Base-by-base conservation (phyloP, 2,797 vertebrate genomes). In the Gymnothorax javanicus region DNA sequence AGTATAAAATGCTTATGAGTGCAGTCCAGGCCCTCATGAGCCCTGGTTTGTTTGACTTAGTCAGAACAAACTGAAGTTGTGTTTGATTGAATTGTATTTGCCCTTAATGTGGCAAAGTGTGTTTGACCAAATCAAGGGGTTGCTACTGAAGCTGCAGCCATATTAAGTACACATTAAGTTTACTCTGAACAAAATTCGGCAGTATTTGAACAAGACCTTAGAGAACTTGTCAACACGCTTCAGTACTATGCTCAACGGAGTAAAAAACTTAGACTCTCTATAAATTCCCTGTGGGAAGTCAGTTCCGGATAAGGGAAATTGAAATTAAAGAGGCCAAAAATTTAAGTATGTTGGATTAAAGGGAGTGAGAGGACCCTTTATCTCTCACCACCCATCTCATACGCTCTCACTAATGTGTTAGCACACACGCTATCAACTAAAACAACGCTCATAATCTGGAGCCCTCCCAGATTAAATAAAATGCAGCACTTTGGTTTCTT, bases 241-340 rank as follows among this genome's bases (percentile, higher is more conserved):
- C 56, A 27, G 57, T 83, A 7, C 25, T 25, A 85, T 33, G 8
- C 27, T 52, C 25, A 43, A 79, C 67, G 57, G 82, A 56, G 82
- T 33, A 27, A 86, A 90, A 84, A 82, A 43, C 33, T 43, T 2
- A 43, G 84, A 77, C 85, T 87, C 89, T 90, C 85, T 82, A 84
- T 83, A 85, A 91, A 87, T 64, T 81, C 86, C 84, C 87, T 85
- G 69, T 60, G 56, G 54, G 59, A 59, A 54, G 27, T 56, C 75
- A 58, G 82, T 88, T 89, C 90, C 89, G 91, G 91, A 89, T 86
- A 91, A 90, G 69, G 59, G 83, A 69, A 92, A n/a, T n/a, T 71
- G 67, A 92, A 94, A 94, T 92, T 94, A 94, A 93, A 93, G 93
- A 95, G 94, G 94, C 85, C 88, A 67, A 94, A 95, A 95, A 95